These are phyloP conservation scores for Brachypodius melanocephalos DNA, from an alignment of 2,113 vertebrate genomes.

Conservation along the genomic window DNA sequence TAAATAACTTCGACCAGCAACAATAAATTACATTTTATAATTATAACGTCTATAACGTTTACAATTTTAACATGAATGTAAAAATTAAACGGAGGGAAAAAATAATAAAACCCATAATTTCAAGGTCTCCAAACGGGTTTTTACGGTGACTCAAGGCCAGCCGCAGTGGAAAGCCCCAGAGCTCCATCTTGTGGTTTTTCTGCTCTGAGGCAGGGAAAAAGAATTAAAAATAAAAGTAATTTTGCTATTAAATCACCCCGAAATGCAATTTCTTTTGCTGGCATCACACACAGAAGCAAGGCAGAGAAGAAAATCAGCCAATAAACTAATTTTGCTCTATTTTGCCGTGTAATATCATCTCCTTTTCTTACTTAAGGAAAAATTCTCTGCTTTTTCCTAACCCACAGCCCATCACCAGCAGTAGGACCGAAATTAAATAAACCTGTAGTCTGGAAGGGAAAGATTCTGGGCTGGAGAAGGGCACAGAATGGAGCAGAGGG, in stretches of 20 bases:
- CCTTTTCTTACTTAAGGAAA: constrained; percentile 30
- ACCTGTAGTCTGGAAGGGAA: constrained; percentile 12
- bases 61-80: background rate
- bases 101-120: constrained; percentile 23
- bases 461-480: background rate
- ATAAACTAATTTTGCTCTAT: background rate
- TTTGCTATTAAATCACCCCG: background rate
- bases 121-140: background rate
- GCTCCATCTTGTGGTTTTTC: constrained; percentile 64
- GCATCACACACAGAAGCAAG: background rate
- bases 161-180: constrained; percentile 39
- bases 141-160: background rate
- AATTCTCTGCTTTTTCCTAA: constrained; percentile 33
- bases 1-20: background rate
- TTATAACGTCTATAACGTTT: background rate
- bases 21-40: background rate
- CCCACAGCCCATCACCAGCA: background rate
- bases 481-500: background rate
- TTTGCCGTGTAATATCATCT: background rate
- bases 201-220: background rate
- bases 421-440: background rate
- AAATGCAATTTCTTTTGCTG: constrained; percentile 14
- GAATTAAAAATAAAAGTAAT: background rate
- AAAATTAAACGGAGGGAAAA: constrained; percentile 33
- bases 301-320: background rate